Evolutionary conservation across 2,113 vertebrate species (phyloP).

Genomic region (Aramus guarauna): DNA sequence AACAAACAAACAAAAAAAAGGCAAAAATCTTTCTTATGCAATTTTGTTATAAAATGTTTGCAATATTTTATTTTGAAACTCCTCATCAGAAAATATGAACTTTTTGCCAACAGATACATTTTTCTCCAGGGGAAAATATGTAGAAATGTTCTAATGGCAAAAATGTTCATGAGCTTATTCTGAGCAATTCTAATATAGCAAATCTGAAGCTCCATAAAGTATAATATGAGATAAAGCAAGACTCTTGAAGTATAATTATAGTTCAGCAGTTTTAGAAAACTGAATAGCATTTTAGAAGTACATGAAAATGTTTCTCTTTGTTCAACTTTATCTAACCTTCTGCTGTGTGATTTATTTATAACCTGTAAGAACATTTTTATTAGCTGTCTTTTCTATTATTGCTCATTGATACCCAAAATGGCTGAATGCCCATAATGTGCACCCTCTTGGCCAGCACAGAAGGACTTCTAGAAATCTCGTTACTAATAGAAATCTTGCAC

Average conservation of each 20-base stretch:
- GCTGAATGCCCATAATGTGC: rapidly evolving
- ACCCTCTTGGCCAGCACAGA: not conserved
- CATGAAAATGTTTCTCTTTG: not conserved
- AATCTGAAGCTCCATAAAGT: not conserved
- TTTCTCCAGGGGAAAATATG: not conserved
- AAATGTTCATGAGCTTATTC: not conserved
- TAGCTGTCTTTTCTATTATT: not conserved
- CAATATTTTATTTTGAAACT: not conserved
- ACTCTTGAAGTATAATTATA: not conserved
- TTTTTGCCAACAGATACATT: not conserved
- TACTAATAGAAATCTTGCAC: not conserved
- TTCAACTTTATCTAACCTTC: not conserved
- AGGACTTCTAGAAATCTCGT: not conserved
- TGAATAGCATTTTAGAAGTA: not conserved
- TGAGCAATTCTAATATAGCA: not conserved
- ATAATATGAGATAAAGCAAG: not conserved
- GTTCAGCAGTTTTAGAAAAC: not conserved
- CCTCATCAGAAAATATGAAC: not conserved
- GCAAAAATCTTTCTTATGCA: not conserved
- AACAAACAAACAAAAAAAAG: not conserved
- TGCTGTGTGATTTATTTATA: not conserved
- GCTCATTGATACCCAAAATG: not conserved
- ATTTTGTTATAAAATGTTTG: not conserved
- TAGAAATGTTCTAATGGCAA: not conserved
- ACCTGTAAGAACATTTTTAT: not conserved